Evolutionary conservation across 1,140 invertebrate genomes (phyloP), one percentile per base, ranked within the genome.

Genomic region (Epicauta chinensis): DNA sequence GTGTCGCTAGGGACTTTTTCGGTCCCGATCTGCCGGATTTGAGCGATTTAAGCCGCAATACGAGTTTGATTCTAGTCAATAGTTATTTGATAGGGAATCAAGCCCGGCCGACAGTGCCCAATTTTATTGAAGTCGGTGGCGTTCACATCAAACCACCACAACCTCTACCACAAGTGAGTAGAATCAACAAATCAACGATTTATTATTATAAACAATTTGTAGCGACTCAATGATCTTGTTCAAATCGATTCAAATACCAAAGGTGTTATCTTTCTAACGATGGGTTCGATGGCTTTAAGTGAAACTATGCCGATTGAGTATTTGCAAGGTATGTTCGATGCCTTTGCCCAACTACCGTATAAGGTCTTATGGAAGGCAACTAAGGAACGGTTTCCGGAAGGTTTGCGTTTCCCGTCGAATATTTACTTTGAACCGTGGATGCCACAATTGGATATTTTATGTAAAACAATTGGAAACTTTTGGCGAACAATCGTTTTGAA

Each of bases 371-470:
- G 81, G 81, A 84, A 83, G 70, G 78, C 79, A 50, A 69, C 72
- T 38, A 69, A 67, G 36, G 74, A 72, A 23, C 68, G 67, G 7
- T 23, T 23, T 23, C 61, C 73, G 0, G 58, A 70, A 16, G 35
- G 62, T 3, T 41, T 61, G 7, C 58, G 55, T 38, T 40, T 77
- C 50, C 75, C 80, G 10, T 16, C 63, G 14, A 84, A 84, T 66
- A 74, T 85, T 16, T 75, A 76, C 67, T 74, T 81, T 16, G 61
- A 75, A 40, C 73, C 77, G 56, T 87, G 84, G 84, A 70, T 82
- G 56, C 84, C 85, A n/a, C 85, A 88, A 68, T 77, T 80, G 59
- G 79, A 80, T 63, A 68, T 83, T 60, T 65, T 82, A 7, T 23
- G 23, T 23, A 34, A 78, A 57, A 51, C 41, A 49, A 48, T 13